Conservation (phyloP, 2,113 vertebrate species). For the Grus americana region DNA sequence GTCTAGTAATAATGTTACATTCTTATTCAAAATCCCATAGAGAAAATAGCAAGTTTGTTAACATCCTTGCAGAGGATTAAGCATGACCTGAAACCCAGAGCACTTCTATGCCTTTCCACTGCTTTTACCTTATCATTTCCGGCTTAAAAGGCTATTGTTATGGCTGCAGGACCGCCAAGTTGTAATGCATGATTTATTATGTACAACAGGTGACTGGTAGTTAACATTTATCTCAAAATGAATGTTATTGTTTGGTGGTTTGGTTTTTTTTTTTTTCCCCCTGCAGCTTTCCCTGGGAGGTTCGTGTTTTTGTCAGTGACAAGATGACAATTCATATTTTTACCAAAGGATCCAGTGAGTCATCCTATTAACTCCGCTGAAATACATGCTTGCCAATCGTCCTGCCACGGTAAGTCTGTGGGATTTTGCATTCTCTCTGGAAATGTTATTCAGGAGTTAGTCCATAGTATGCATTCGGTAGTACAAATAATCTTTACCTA, state of each 20-base stretch:
- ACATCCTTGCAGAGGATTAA: background rate
- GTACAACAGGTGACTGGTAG: constrained; percentile 25
- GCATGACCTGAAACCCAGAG: background rate
- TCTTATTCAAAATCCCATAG: background rate
- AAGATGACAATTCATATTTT: constrained; percentile 82
- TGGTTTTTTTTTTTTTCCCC: background rate
- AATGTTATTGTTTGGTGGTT: constrained; percentile 1
- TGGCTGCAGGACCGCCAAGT: background rate
- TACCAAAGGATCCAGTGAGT: constrained; percentile 78
- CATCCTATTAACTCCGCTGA: constrained; percentile 78
- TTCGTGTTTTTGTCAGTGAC: constrained; percentile 77
- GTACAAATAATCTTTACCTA: background rate
- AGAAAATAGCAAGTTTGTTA: background rate
- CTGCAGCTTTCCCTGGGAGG: constrained; percentile 49
- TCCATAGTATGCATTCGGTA: background rate
- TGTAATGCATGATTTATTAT: constrained; percentile 31
- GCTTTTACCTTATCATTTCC: background rate
- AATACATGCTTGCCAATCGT: constrained; percentile 30
- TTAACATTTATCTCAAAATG: constrained; percentile 31
- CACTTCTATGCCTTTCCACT: background rate
- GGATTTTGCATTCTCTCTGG: background rate
- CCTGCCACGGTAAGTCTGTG: constrained; percentile 44
- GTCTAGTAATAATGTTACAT: background rate
- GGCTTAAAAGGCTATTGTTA: background rate
- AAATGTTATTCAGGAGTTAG: background rate